Base-by-base conservation (phyloP, 2,113 vertebrate genomes). In the Megaceryle maxima region DNA sequence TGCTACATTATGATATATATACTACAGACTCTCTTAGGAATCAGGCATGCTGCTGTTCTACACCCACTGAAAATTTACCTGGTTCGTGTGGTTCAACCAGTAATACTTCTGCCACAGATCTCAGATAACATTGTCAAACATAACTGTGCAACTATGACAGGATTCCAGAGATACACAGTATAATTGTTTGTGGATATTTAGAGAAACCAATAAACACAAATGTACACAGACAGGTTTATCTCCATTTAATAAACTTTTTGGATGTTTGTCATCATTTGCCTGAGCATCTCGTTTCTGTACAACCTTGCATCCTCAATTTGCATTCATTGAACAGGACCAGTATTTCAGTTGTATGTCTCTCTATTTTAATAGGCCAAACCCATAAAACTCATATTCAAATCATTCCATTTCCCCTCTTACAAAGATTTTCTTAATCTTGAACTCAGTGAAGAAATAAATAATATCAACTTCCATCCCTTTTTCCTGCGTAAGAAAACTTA, bases 31-130 rank as follows among this genome's bases (percentile, higher is more conserved):
- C 5, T 35, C 7, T 31, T 50, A 19, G 29, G 7, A 44, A 13
- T 35, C 37, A 26, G 41, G 18, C 8, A 5, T 20, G 31, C 9
- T 80, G 43, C 41, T 89, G 0, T 63, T 67, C 18, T 63, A 2
- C 21, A 16, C 25, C 25, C 6, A 6, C 25, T 62, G 18, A 75
- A 51, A 67, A 43, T 51, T 37, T 41, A 25, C 37, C 4, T 88
- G 13, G 12, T 46, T 83, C 0, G 0, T 56, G 28, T 64, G 74
- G 51, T 31, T 64, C 29, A 21, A 59, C 18, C 43, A 1, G 0
- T 55, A 46, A 28, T 83, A 43, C 22, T 75, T 84, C 28, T 2
- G 31, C 22, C 26, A 53, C 28, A 39, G 13, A 43, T 69, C 26
- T 87, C 22, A 25, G 41, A 8, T 60, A 63, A n/a, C 28, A 3